Conservation (phyloP, 2,888 invertebrate species). For the Nephrotoma appendiculata region DNA sequence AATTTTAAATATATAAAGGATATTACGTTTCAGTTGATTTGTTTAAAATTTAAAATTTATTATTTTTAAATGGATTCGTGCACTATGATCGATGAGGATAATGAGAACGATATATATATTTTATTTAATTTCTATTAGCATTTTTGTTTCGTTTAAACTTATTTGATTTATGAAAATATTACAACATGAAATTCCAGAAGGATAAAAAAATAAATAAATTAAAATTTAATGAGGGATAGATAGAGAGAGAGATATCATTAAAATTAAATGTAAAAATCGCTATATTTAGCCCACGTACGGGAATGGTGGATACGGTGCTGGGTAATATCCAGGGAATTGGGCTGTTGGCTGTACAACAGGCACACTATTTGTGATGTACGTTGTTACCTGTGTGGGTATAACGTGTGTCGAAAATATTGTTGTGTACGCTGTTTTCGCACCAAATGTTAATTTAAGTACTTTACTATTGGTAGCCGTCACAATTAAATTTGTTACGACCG, state of each 20-base stretch:
- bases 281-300: slow-evolving; percentile 51
- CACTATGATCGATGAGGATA: background rate
- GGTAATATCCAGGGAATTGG: slow-evolving; percentile 63
- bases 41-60: background rate
- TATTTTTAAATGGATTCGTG: background rate
- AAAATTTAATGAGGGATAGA: background rate
- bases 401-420: slow-evolving; percentile 72
- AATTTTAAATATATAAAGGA: background rate
- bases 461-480: slow-evolving; percentile 68
- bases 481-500: slow-evolving; percentile 64
- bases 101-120: background rate
- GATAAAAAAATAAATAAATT: background rate
- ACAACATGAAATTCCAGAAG: background rate
- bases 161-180: background rate
- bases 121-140: background rate
- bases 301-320: slow-evolving; percentile 58
- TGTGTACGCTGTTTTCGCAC: slow-evolving; percentile 80
- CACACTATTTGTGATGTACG: slow-evolving; percentile 66
- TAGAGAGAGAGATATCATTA: background rate
- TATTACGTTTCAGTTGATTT: background rate
- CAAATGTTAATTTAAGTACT: slow-evolving; percentile 72
- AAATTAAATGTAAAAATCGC: background rate
- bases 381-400: slow-evolving; percentile 69
- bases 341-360: slow-evolving; percentile 52
- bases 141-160: background rate